Evolutionary conservation across 2,888 invertebrate species (phyloP), one percentile per base, ranked within the genome.

Genomic region (Tipula unca): DNA sequence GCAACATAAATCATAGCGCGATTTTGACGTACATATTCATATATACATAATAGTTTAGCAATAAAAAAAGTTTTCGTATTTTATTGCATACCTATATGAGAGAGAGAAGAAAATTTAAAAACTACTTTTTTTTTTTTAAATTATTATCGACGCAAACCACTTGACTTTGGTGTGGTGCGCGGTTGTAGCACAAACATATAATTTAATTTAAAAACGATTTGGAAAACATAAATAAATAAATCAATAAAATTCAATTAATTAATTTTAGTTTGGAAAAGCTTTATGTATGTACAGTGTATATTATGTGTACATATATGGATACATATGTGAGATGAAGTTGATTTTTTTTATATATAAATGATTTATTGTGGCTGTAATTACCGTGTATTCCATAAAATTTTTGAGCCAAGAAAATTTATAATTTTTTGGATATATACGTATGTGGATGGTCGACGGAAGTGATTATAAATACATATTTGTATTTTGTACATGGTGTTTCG

Each of bases 151-250:
- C 69, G 69, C 25, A 25, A 69, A 69, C 20, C 69, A 69, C 69
- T 69, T 69, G 69, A 69, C 69, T 69, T 69, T 4, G 6, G 0
- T 32, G 32, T 2, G 69, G 25, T 69, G 69, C 69, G 69, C 69
- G 69, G 69, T 17, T 48, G 17, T 48, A 6, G 48, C 69, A 69
- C 69, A 69, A 69, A 69, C 69, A 25, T 69, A 25, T 69, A 69
- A 69, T 69, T 69, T 69, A 69, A 69, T 25, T 25, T 69, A 69
- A 69, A 69, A 69, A 69, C 69, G 69, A 69, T 69, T 69, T 69
- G 48, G 48, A 69, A 69, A 48, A 69, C 20, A 69, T 69, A 69
- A 69, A 69, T 69, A 69, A 69, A 69, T 69, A 69, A 69, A 69
- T 69, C 69, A 69, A 69, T 69, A 69, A 25, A 69, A 13, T 69